Evolutionary conservation across 2,888 invertebrate species (phyloP).

Genomic region (Euplagia quadripunctaria): DNA sequence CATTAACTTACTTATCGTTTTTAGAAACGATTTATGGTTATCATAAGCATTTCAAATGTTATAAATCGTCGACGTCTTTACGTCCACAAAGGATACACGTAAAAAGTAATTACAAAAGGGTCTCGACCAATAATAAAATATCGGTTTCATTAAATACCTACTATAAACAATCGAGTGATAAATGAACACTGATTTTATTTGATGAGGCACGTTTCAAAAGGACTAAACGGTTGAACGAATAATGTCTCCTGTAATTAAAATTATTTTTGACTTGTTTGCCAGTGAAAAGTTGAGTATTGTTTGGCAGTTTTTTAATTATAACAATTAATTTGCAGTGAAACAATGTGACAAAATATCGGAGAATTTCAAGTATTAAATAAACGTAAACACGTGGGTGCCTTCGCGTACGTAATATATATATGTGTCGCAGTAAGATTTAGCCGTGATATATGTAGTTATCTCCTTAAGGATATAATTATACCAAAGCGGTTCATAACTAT

Average conservation of each 20-base stretch:
- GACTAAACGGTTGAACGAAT: conserved; percentile 27
- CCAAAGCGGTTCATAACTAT: too few species aligned
- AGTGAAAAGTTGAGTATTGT: conserved; percentile 13
- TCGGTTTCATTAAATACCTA: conserved; percentile 29
- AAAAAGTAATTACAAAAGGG: not conserved
- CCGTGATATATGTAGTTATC: too few species aligned
- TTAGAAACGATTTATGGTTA: not conserved
- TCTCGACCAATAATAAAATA: not conserved
- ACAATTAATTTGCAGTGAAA: conserved; percentile 3
- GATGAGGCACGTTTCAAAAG: conserved; percentile 41
- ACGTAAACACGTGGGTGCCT: not conserved
- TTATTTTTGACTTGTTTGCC: conserved; percentile 22
- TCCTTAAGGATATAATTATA: too few species aligned
- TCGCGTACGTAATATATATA: not conserved
- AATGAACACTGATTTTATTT: conserved; percentile 46
- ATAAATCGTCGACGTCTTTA: not conserved
- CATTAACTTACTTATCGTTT: not conserved
- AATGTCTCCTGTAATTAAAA: conserved; percentile 39
- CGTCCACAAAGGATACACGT: not conserved
- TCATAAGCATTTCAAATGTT: not conserved
- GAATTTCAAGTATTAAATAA: conserved; percentile 4
- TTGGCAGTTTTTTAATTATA: conserved; percentile 23
- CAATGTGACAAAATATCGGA: conserved; percentile 6
- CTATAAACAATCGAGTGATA: conserved; percentile 26
- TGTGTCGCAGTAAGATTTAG: too few species aligned